phyloP scores from a whole-genome alignment of 2,797 vertebrate species.

The Saxicola maurus region DNA sequence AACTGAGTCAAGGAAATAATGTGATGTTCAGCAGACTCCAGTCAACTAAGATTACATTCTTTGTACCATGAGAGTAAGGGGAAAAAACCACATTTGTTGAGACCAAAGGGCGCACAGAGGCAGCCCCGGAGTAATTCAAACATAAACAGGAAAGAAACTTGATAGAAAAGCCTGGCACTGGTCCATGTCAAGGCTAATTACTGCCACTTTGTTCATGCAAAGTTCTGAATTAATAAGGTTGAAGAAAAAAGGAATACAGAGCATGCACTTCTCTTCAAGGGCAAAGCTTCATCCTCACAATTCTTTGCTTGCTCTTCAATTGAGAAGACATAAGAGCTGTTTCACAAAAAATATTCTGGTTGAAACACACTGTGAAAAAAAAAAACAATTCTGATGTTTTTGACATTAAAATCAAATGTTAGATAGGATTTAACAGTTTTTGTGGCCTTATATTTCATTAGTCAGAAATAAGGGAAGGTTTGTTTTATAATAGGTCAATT shows the following conservation, averaged over 20 bases:
- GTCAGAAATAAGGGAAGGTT: background rate
- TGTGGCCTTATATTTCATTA: background rate
- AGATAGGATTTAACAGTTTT: background rate
- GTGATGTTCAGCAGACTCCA: constrained; percentile 68
- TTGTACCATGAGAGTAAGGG: constrained; percentile 50
- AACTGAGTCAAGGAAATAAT: constrained; percentile 47
- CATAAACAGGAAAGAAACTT: constrained; percentile 77
- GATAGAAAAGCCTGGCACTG: constrained; percentile 68
- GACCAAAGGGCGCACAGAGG: constrained; percentile 59
- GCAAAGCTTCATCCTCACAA: background rate
- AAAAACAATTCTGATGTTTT: background rate
- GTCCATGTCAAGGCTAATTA: constrained; percentile 71
- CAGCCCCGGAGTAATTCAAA: constrained; percentile 66
- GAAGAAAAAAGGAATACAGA: constrained; percentile 25
- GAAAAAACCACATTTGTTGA: constrained; percentile 33
- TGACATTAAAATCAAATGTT: background rate
- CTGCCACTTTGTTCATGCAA: constrained; percentile 52
- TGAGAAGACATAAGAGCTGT: background rate
- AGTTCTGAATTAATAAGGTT: constrained; percentile 63
- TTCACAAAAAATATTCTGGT: background rate
- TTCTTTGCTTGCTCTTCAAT: background rate
- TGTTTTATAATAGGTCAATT: background rate
- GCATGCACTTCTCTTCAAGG: constrained; percentile 8
- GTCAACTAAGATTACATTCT: constrained; percentile 71
- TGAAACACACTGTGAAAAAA: background rate